Evolutionary conservation across 2,888 invertebrate species (phyloP).

Genomic region (Linyphia triangularis): DNA sequence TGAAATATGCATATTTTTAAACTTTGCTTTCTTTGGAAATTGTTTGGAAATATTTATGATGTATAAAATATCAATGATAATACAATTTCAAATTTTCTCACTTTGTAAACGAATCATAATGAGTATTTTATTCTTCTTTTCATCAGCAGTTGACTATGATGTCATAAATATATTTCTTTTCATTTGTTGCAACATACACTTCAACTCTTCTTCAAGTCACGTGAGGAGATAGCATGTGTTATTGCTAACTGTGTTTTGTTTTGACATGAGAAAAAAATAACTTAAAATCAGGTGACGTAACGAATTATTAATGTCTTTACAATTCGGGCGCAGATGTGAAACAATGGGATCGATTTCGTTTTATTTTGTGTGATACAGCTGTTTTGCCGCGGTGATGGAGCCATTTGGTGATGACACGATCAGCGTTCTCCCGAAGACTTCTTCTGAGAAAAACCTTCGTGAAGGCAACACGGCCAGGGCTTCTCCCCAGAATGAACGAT

Average conservation of each 20-base stretch:
- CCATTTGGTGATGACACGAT: not conserved
- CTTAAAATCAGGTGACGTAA: not conserved
- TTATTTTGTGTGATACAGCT: not conserved
- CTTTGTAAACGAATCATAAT: too few species aligned
- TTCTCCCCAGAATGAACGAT: not conserved
- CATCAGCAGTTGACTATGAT: too few species aligned
- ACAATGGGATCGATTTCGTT: not conserved
- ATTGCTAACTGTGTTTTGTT: constrained; percentile 25
- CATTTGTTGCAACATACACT: not conserved
- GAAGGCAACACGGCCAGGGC: not conserved
- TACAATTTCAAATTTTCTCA: too few species aligned
- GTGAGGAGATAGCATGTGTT: not conserved
- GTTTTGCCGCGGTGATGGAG: not conserved
- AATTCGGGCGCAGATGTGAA: not conserved
- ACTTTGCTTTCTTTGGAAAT: too few species aligned
- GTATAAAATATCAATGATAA: too few species aligned
- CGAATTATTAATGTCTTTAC: not conserved
- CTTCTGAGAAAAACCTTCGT: not conserved
- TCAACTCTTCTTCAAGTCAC: not conserved
- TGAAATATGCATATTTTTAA: too few species aligned
- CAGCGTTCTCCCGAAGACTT: not conserved
- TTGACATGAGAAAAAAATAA: not conserved
- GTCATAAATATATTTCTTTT: too few species aligned
- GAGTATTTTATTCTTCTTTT: too few species aligned
- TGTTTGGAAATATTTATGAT: too few species aligned